These are phyloP conservation scores for Barypeithes pellucidus DNA, from an alignment of 2,888 invertebrate genomes.

Conservation along the genomic window DNA sequence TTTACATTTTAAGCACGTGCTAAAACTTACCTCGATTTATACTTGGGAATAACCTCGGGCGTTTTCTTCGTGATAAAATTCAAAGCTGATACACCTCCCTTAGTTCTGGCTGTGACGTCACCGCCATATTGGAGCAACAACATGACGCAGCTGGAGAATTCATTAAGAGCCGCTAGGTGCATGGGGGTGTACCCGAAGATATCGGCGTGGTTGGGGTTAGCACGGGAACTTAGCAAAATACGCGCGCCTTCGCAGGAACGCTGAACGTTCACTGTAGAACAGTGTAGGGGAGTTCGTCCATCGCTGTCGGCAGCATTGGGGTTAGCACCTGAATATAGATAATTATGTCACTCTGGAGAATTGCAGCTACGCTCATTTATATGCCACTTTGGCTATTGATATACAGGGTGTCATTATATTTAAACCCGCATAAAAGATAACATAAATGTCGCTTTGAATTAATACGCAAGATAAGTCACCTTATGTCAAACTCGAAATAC, in stretches of 20 bases:
- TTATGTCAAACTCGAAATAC: no score
- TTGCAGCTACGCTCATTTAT: no score
- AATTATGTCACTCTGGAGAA: background rate
- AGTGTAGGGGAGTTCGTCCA: conserved; percentile 85
- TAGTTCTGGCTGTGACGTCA: conserved; percentile 86
- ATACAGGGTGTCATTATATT: no score
- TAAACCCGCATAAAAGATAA: no score
- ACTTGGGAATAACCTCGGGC: conserved; percentile 84
- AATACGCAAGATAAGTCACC: no score
- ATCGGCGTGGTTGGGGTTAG: conserved; percentile 84
- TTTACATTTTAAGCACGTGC: no score
- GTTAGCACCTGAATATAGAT: conserved; percentile 64
- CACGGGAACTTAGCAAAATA: conserved; percentile 78
- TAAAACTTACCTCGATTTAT: conserved; percentile 69
- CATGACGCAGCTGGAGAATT: conserved; percentile 84
- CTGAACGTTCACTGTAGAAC: conserved; percentile 86
- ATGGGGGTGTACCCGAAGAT: conserved; percentile 87
- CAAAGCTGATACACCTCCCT: conserved; percentile 85
- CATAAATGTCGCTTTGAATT: no score
- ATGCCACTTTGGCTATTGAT: no score
- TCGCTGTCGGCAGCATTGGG: conserved; percentile 78
- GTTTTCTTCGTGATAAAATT: conserved; percentile 89
- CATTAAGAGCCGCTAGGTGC: conserved; percentile 88
- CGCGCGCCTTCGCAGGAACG: conserved; percentile 81
- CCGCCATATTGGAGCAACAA: conserved; percentile 84